These are phyloP conservation scores for Craniophora ligustri DNA, from an alignment of 2,888 invertebrate species.

Conservation along the genomic window DNA sequence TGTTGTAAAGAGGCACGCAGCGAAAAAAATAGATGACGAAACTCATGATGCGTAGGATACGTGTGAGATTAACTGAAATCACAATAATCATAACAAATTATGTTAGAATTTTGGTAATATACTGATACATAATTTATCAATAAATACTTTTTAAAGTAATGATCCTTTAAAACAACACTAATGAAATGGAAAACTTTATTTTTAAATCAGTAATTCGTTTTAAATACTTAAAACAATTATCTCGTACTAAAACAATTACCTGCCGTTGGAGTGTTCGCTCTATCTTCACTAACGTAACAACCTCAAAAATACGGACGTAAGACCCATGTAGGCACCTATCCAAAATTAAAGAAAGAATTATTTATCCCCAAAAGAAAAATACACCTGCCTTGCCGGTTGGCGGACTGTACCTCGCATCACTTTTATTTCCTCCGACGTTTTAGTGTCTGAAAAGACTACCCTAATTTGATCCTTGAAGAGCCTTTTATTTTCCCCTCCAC, in stretches of 20 bases:
- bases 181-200: conserved; percentile 44
- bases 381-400: conserved; percentile 78
- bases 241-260: conserved; percentile 22
- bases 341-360: conserved; percentile 66
- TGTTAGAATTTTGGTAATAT: conserved; percentile 16
- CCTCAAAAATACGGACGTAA: conserved; percentile 36
- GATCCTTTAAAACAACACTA: conserved; percentile 24
- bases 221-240: conserved; percentile 33
- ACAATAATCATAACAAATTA: conserved; percentile 38
- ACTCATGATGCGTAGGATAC: conserved; percentile 34
- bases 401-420: conserved; percentile 67
- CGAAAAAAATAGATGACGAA: conserved; percentile 42
- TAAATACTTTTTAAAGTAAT: too few species aligned
- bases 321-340: conserved; percentile 49
- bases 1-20: conserved; percentile 39
- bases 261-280: too few species aligned
- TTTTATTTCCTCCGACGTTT: conserved; percentile 83
- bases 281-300: conserved; percentile 18
- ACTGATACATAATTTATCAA: too few species aligned
- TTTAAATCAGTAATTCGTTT: conserved; percentile 20
- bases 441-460: conserved; percentile 76
- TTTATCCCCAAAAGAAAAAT: conserved; percentile 73
- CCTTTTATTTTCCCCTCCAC: conserved; percentile 59
- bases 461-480: conserved; percentile 71
- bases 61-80: conserved; percentile 46